Conservation (phyloP, 92 coral and sea anemone genomes). For the Epizoanthus stellaris region DNA sequence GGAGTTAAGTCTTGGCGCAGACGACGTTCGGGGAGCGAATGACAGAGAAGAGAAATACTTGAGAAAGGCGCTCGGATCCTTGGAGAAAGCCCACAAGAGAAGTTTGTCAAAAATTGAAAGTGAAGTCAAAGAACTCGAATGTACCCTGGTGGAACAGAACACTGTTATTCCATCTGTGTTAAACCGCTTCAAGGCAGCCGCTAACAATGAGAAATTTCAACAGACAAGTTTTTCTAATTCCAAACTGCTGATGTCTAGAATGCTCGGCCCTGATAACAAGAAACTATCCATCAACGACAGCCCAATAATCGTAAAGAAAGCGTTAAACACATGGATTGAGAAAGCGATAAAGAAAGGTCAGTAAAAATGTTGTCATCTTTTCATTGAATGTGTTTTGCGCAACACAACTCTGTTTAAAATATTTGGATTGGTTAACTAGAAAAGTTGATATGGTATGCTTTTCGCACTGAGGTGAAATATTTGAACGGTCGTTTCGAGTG, state of each 20-base stretch:
- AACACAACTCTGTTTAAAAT: too few relatives aligned
- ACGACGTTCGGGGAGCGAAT: not conserved
- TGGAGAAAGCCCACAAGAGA: not conserved
- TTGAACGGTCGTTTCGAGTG: too few relatives aligned
- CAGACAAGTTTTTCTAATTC: not conserved
- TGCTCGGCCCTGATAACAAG: not conserved
- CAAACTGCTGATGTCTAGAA: not conserved
- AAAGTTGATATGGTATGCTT: not conserved
- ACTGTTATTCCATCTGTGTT: not conserved
- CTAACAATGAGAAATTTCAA: not conserved
- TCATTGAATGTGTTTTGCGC: not conserved
- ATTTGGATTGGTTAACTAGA: not conserved
- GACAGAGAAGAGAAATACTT: constrained; percentile 11
- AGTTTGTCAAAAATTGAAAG: constrained; percentile 1
- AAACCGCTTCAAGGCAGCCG: not conserved
- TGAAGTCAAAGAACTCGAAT: not conserved
- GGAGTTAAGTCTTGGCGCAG: not conserved
- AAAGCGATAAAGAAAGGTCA: constrained; percentile 14
- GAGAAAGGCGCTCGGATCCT: constrained; percentile 3
- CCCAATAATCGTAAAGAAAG: not conserved
- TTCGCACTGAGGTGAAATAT: too few relatives aligned
- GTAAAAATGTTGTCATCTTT: not conserved
- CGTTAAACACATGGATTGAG: constrained; percentile 15
- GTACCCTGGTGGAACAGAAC: constrained; percentile 1
- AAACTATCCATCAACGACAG: not conserved